These are phyloP conservation scores for Brachyrhaphis roseni DNA, from an alignment of 2,797 vertebrate genomes.

Conservation along the genomic window DNA sequence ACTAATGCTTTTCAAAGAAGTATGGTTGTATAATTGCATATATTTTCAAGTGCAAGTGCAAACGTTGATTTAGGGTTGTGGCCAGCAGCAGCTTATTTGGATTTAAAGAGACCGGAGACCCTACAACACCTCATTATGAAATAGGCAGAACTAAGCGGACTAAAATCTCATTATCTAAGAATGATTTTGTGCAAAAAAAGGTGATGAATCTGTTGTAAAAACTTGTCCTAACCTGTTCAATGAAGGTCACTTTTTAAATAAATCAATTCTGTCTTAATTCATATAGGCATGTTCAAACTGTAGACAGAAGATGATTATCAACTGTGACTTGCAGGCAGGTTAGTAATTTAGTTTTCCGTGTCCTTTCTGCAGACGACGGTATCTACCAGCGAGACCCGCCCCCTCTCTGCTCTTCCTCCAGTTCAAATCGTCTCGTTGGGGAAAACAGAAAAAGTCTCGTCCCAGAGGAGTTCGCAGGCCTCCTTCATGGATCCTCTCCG, in stretches of 20 bases:
- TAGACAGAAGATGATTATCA: not conserved
- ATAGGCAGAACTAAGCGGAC: too few species aligned
- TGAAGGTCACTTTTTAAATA: not conserved
- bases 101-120: too few species aligned
- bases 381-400: constrained; percentile 61
- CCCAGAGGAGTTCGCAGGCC: constrained; percentile 91
- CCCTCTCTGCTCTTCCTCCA: constrained; percentile 46
- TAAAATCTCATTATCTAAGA: too few species aligned
- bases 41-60: too few species aligned
- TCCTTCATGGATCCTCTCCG: constrained; percentile 95
- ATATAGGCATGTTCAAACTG: constrained; percentile 47
- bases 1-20: too few species aligned
- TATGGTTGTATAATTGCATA: too few species aligned
- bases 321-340: constrained; percentile 10
- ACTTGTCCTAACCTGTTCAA: too few species aligned
- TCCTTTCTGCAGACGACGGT: constrained; percentile 65
- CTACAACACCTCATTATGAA: too few species aligned
- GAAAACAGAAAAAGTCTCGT: constrained; percentile 88
- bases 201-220: too few species aligned
- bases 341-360: constrained; percentile 9
- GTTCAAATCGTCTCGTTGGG: constrained; percentile 54
- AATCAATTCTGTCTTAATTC: constrained; percentile 43
- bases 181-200: too few species aligned
- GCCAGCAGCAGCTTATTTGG: too few species aligned
- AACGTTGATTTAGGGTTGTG: too few species aligned